phyloP scores from a whole-genome alignment of 1,140 invertebrate species.

The Rhopalosiphum maidis region DNA sequence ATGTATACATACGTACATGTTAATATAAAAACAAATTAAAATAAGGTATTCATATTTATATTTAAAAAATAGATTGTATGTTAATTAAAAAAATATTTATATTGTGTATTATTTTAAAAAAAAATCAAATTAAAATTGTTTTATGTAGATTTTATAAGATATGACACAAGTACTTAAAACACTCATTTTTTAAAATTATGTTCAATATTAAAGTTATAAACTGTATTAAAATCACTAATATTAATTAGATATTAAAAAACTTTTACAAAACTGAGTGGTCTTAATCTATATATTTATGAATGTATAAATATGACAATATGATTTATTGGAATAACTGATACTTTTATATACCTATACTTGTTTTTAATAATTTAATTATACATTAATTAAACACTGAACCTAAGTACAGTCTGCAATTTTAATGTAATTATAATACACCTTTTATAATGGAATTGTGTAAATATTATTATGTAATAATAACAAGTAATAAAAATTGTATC shows the following conservation, averaged over 20 bases:
- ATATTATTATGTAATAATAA: background rate
- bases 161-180: too few species aligned
- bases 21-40: too few species aligned
- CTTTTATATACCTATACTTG: background rate
- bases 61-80: too few species aligned
- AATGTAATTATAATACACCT: background rate
- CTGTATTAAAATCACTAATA: background rate
- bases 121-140: too few species aligned
- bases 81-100: too few species aligned
- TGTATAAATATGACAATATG: background rate
- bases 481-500: background rate
- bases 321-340: background rate
- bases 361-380: background rate
- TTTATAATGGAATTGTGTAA: background rate
- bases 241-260: background rate
- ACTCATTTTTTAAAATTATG: background rate
- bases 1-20: too few species aligned
- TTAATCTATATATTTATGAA: background rate
- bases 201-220: background rate
- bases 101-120: too few species aligned
- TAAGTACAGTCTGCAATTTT: background rate
- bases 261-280: background rate
- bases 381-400: background rate
- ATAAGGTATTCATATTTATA: too few species aligned
- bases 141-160: too few species aligned